These are phyloP conservation scores for Acrossocheilus wenchowensis DNA, from an alignment of 2,797 vertebrate species.

Conservation along the genomic window DNA sequence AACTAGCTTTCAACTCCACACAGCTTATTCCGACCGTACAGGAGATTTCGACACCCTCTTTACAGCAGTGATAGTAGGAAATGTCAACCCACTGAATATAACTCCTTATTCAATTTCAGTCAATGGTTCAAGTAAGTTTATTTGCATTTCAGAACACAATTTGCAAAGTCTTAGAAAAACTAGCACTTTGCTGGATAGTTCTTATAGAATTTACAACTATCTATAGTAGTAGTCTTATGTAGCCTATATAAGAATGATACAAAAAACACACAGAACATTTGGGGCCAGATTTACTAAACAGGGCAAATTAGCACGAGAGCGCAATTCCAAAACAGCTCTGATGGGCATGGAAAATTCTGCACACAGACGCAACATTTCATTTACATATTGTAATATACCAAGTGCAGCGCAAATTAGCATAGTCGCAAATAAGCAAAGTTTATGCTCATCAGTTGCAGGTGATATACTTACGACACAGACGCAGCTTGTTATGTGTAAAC, in stretches of 20 bases:
- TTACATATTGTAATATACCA: too few relatives aligned
- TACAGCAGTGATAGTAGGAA: neutral
- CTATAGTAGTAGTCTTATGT: too few relatives aligned
- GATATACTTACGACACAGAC: too few relatives aligned
- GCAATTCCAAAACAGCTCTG: too few relatives aligned
- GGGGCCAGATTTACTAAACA: too few relatives aligned
- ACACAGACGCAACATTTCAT: too few relatives aligned
- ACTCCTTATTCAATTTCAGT: constrained; percentile 1
- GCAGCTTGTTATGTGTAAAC: too few relatives aligned
- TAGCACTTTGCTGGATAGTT: neutral
- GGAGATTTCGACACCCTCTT: neutral
- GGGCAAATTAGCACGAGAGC: too few relatives aligned
- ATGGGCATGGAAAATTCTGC: too few relatives aligned
- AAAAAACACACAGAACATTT: neutral
- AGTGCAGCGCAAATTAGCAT: too few relatives aligned
- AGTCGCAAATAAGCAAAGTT: too few relatives aligned
- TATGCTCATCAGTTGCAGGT: too few relatives aligned
- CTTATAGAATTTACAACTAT: neutral
- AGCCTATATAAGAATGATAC: neutral
- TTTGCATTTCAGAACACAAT: neutral
- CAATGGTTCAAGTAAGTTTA: constrained; percentile 27
- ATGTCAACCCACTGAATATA: neutral
- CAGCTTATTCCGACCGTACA: neutral
- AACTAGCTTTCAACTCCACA: neutral
- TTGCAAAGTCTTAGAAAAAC: neutral